Conservation (phyloP, 2,888 invertebrate species). For the Cyclophora albipunctata region DNA sequence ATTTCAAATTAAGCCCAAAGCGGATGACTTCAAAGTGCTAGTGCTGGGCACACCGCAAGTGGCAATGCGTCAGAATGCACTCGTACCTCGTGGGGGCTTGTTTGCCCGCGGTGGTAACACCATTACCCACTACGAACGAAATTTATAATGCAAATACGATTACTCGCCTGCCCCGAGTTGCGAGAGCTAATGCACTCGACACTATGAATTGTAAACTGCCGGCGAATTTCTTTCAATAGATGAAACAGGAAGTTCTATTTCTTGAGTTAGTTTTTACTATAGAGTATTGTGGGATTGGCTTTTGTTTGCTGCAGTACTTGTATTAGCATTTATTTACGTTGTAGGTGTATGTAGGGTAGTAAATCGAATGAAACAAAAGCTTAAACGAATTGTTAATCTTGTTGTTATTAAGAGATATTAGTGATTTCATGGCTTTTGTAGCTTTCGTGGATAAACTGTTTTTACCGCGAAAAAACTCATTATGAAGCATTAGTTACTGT, state of each 20-base stretch:
- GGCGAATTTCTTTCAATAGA: constrained; percentile 48
- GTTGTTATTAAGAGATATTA: too few species aligned
- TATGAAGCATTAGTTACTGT: too few species aligned
- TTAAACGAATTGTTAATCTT: too few species aligned
- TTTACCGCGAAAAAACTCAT: too few species aligned
- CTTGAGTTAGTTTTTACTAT: not conserved
- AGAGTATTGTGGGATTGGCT: not conserved
- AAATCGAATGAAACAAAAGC: too few species aligned
- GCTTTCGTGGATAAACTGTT: too few species aligned
- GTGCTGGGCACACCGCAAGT: constrained; percentile 19
- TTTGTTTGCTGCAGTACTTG: not conserved
- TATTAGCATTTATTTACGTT: too few species aligned
- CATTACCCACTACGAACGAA: constrained; percentile 63
- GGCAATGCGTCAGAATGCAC: constrained; percentile 10
- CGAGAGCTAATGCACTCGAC: constrained; percentile 65
- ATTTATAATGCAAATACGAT: constrained; percentile 75
- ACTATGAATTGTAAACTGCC: constrained; percentile 63
- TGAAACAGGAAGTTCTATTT: constrained; percentile 33
- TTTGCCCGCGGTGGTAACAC: constrained; percentile 52
- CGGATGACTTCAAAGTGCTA: not conserved
- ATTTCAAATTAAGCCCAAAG: too few species aligned
- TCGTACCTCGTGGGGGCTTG: constrained; percentile 23
- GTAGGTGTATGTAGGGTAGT: too few species aligned
- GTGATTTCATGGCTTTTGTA: too few species aligned
- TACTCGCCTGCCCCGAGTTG: constrained; percentile 48